Base-by-base conservation (phyloP, 2,888 invertebrate species). In the Ophion ventricosus region DNA sequence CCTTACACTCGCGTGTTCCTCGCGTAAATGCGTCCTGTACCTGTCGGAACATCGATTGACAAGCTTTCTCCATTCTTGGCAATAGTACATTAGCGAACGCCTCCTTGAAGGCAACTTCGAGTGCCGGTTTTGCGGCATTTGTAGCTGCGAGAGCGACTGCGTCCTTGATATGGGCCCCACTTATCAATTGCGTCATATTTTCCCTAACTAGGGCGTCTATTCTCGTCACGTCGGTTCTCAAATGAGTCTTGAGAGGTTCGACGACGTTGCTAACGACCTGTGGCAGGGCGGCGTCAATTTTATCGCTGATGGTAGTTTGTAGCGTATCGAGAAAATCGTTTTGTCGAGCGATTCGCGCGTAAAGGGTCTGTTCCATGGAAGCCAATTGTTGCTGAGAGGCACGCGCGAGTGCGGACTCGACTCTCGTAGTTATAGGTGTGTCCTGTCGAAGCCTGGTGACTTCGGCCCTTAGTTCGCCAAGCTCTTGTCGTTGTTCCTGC, bases 1-100 rank as follows among this genome's bases (percentile, higher is more conserved):
- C 93, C 96, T 95, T 94, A 98, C 98, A 98, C 94, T 99, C 98
- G 92, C 96, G 96, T 8, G 98, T 97, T 76, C 99, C 99, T 86
- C 95, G 95, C 74, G 96, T 96, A 94, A 99, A 99, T 23, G 97
- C 96, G 73, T 97, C 97, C 92, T 98, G 98, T 80, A 99, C 95
- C 93, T 99, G 98, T 66, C 96, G 95, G 92, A 98, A 98, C 95
- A 99, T 97, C 91, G 96, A 96, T 90, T 96, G 96, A 88, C 97
- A 97, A 78, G 97, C 96, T 92, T 96, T 96, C 93, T 99, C 98
- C 95, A 98, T 97, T 49, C 96, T 96, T 2, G 99, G 98, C 90
- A 98, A 94, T 66, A 98, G 94, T 86, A 96, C 95, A 86, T 96
- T 96, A 64, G 95, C 95, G 91, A 98, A 96, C 35, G 97, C 95